Evolutionary conservation across 2,113 vertebrate genomes (phyloP).

Genomic region (Acinonyx jubatus): DNA sequence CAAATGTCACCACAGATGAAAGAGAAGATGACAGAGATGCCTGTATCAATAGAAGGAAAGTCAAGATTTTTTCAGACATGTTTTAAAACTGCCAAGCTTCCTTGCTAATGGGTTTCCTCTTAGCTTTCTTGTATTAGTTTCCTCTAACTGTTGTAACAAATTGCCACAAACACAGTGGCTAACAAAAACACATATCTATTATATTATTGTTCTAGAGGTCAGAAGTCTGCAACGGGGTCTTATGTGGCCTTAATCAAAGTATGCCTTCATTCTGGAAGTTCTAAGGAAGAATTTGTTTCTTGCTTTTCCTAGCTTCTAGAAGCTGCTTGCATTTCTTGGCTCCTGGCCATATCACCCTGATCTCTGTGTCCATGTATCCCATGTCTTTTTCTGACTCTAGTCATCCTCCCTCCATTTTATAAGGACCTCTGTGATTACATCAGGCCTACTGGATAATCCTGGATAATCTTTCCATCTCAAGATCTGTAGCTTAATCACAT

Average conservation of each 20-base stretch:
- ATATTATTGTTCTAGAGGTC: not conserved
- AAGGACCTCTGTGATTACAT: not conserved
- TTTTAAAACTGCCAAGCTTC: not conserved
- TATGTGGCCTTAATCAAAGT: too few relatives aligned
- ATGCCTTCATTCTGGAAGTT: not conserved
- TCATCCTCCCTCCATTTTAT: not conserved
- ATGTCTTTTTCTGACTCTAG: not conserved
- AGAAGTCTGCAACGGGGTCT: not conserved
- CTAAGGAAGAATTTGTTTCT: not conserved
- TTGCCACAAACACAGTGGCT: not conserved
- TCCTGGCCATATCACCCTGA: not conserved
- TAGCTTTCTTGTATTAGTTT: not conserved
- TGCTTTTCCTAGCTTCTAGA: not conserved
- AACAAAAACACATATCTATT: not conserved
- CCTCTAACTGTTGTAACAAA: not conserved
- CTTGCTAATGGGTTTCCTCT: not conserved
- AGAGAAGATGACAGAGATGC: not conserved
- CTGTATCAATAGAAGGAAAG: not conserved
- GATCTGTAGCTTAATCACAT: not conserved
- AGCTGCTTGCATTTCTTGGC: not conserved
- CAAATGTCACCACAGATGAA: not conserved
- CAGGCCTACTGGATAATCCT: not conserved
- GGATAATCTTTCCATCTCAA: not conserved
- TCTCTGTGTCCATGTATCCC: not conserved
- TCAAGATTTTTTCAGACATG: not conserved